Percentiles rank a stretch among this genome's conserved stretches.
Evolutionary conservation across 2,113 vertebrate genomes (phyloP).

Genomic region (Apteryx owenii): DNA sequence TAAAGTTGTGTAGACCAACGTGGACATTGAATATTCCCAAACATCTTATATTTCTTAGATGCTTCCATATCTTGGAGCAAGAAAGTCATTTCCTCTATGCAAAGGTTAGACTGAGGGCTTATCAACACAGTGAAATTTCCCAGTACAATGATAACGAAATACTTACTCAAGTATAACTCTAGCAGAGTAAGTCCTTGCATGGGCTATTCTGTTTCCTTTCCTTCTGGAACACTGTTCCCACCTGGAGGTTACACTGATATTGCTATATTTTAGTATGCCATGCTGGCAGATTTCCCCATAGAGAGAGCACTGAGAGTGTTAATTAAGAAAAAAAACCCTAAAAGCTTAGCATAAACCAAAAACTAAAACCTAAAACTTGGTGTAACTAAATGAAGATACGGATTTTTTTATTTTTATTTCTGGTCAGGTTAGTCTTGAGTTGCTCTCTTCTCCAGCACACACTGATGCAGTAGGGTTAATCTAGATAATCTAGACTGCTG

Average conservation of each 20-base stretch:
- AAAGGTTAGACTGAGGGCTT: not conserved
- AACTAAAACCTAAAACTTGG: not conserved
- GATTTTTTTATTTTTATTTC: not conserved
- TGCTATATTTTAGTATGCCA: not conserved
- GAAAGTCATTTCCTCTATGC: not conserved
- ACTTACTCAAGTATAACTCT: not conserved
- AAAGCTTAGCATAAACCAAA: not conserved
- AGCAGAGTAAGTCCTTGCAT: not conserved
- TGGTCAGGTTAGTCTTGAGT: not conserved
- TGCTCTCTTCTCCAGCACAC: not conserved
- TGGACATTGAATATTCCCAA: not conserved
- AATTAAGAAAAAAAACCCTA: not conserved
- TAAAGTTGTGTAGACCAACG: constrained; percentile 49
- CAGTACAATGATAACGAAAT: accelerated
- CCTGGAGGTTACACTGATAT: accelerated
- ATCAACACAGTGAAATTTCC: not conserved
- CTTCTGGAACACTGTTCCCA: not conserved
- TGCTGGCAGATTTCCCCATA: not conserved
- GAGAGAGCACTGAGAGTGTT: not conserved
- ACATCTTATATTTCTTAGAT: not conserved
- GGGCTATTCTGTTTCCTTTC: not conserved
- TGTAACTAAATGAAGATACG: not conserved
- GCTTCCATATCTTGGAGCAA: not conserved
- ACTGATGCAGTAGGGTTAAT: not conserved
- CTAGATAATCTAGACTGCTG: not conserved